Evolutionary conservation across 2,888 invertebrate species (phyloP).

Genomic region (Deroplatys truncata): DNA sequence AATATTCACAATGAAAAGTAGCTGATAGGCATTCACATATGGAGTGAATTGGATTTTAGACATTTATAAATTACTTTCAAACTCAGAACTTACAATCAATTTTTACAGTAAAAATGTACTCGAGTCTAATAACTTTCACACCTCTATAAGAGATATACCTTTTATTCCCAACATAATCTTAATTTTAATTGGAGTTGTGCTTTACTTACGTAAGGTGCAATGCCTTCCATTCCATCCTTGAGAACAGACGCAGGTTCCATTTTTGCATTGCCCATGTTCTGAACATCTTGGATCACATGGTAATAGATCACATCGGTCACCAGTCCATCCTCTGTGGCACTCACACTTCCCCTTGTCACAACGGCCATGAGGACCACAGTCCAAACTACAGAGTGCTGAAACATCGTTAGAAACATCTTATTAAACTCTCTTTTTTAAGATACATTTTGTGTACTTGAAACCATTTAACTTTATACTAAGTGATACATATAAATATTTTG

Average conservation of each 20-base stretch:
- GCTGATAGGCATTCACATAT: too few relatives aligned
- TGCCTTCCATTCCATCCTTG: conserved; percentile 98
- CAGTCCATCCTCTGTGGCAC: conserved; percentile 81
- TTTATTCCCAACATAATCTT: too few relatives aligned
- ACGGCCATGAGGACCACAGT: conserved; percentile 91
- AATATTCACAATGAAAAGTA: too few relatives aligned
- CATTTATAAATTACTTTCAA: too few relatives aligned
- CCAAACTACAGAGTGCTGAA: conserved; percentile 84
- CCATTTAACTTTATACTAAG: not conserved
- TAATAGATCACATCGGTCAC: conserved; percentile 84
- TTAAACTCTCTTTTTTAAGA: not conserved
- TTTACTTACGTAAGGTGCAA: conserved; percentile 90
- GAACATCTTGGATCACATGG: conserved; percentile 90
- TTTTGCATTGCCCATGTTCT: conserved; percentile 94
- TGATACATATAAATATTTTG: not conserved
- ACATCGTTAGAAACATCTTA: conserved; percentile 15
- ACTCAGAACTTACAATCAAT: too few relatives aligned
- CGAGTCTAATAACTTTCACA: too few relatives aligned
- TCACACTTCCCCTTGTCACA: conserved; percentile 90
- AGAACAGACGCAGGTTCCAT: conserved; percentile 95
- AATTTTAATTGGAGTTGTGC: not conserved
- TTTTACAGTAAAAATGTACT: too few relatives aligned
- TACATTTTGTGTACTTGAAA: not conserved
- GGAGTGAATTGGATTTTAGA: too few relatives aligned
- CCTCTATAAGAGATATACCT: too few relatives aligned